Conservation (phyloP, 2,888 invertebrate genomes). For the Agonopterix heracliana region DNA sequence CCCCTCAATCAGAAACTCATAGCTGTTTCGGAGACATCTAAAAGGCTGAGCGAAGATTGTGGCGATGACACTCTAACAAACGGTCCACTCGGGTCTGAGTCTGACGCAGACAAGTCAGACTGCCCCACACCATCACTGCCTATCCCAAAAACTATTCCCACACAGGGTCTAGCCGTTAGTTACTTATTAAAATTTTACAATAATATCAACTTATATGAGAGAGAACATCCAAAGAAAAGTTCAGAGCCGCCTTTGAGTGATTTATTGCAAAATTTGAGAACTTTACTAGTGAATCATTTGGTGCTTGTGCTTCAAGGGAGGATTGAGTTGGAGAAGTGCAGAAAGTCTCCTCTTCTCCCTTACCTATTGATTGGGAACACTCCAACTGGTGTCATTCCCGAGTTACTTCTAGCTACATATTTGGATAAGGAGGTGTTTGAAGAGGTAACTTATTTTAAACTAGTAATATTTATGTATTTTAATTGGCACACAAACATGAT, state of each 20-base stretch:
- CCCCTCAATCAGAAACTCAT: slow-evolving; percentile 72
- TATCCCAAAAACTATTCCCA: slow-evolving; percentile 53
- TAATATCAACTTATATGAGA: slow-evolving; percentile 83
- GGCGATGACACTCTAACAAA: slow-evolving; percentile 52
- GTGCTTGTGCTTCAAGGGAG: slow-evolving; percentile 75
- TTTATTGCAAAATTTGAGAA: slow-evolving; percentile 75
- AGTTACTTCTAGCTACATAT: slow-evolving; percentile 79
- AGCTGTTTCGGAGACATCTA: slow-evolving; percentile 57
- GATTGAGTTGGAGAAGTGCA: slow-evolving; percentile 68
- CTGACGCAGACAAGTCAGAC: slow-evolving; percentile 52
- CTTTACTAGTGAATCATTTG: slow-evolving; percentile 74
- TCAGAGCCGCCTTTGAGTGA: slow-evolving; percentile 84
- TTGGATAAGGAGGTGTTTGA: slow-evolving; percentile 76
- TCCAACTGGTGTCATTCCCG: slow-evolving; percentile 84
- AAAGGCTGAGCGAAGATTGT: slow-evolving; percentile 64
- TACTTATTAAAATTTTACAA: slow-evolving; percentile 77
- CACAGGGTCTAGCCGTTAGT: slow-evolving; percentile 64
- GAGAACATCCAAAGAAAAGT: slow-evolving; percentile 85
- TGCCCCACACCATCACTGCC: slow-evolving; percentile 66
- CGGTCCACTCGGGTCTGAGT: slow-evolving; percentile 47
- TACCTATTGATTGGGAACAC: slow-evolving; percentile 82
- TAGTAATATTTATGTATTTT: neutral
- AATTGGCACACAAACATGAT: too few relatives aligned
- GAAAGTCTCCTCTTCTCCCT: slow-evolving; percentile 79
- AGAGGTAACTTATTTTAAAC: slow-evolving; percentile 39